A percentile compares a stretch with the other conserved stretches of the same genome.
These are phyloP conservation scores for Plecotus auritus DNA, from an alignment of 2,113 vertebrate genomes.

Conservation along the genomic window DNA sequence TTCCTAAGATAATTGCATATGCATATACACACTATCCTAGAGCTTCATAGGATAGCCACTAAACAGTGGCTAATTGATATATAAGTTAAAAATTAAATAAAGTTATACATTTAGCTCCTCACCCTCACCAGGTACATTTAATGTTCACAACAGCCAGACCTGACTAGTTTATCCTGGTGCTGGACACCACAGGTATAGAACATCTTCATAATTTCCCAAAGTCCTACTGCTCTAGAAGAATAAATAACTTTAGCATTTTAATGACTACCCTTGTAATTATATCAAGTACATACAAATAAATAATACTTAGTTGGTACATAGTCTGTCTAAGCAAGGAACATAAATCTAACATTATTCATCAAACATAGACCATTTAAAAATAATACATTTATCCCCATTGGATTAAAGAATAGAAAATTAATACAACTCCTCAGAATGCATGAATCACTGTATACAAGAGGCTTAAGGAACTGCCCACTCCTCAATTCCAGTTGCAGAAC, in stretches of 20 bases:
- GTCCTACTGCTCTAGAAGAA: background rate
- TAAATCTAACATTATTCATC: background rate
- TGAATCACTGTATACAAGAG: background rate
- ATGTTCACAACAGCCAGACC: background rate
- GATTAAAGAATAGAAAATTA: background rate
- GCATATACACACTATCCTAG: background rate
- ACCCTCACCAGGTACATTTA: background rate
- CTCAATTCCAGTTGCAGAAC: background rate
- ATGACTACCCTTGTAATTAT: background rate
- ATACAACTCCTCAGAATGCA: background rate
- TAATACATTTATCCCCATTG: background rate
- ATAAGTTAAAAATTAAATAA: background rate
- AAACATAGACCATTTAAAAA: slow-evolving; percentile 13
- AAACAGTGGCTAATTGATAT: background rate
- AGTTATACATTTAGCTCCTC: background rate
- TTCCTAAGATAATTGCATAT: background rate
- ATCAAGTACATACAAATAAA: background rate
- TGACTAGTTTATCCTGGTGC: background rate
- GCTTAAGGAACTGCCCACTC: background rate
- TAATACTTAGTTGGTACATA: background rate
- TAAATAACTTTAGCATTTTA: slow-evolving; percentile 13
- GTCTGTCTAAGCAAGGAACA: slow-evolving; percentile 22
- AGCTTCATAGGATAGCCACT: background rate
- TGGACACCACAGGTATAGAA: background rate
- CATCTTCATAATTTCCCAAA: background rate